phyloP scores from a whole-genome alignment of 2,113 vertebrate species.

The Psettodes erumei region DNA sequence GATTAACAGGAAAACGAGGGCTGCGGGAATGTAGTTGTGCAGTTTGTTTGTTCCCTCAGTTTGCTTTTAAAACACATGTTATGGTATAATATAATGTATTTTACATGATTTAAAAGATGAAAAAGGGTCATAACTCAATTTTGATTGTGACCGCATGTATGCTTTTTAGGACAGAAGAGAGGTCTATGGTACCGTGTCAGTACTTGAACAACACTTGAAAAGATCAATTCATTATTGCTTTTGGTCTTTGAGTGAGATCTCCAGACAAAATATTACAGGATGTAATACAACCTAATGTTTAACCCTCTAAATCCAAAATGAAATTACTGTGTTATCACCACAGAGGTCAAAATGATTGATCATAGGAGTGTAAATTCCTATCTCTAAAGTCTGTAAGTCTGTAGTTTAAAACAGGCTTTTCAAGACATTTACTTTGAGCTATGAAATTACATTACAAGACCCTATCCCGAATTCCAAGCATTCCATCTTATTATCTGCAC shows the following conservation, averaged over 20 bases:
- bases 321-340: background rate
- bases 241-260: background rate
- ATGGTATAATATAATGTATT: background rate
- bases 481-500: constrained; percentile 2
- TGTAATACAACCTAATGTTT: background rate
- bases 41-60: too few species aligned
- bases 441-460: background rate
- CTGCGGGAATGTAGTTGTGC: too few species aligned
- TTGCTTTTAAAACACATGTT: background rate
- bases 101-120: background rate
- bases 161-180: background rate
- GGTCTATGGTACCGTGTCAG: too few species aligned
- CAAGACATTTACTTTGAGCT: background rate
- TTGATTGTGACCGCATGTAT: background rate
- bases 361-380: background rate
- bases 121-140: background rate
- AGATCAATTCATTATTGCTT: too few species aligned
- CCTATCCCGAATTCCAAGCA: constrained; percentile 33
- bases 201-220: too few species aligned
- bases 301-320: background rate
- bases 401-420: too few species aligned
- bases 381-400: too few species aligned
- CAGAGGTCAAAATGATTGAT: background rate
- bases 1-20: too few species aligned
- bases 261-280: background rate